Conservation (phyloP, 2,888 invertebrate species). For the Scotopteryx bipunctaria region DNA sequence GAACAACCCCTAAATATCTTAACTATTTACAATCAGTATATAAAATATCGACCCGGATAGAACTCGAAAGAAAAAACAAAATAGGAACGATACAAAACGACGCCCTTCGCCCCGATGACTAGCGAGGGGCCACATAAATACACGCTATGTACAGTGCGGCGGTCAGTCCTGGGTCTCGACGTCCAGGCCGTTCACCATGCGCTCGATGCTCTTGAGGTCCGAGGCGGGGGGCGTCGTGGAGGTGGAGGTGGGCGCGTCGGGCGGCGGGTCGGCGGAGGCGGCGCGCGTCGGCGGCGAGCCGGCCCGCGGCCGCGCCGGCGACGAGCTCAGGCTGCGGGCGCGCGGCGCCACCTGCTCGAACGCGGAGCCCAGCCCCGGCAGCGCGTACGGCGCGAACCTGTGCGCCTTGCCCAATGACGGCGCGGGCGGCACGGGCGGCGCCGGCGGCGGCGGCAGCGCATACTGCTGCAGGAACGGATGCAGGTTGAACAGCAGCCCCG, state of each 20-base stretch:
- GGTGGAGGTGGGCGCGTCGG: constrained; percentile 81
- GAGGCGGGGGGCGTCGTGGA: constrained; percentile 85
- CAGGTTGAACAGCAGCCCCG: constrained; percentile 93
- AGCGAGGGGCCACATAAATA: constrained; percentile 68
- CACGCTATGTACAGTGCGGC: constrained; percentile 74
- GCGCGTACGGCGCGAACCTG: constrained; percentile 94
- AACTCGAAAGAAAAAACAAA: constrained; percentile 80
- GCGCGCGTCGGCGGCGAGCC: constrained; percentile 76
- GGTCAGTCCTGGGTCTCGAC: constrained; percentile 87
- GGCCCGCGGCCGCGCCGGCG: constrained; percentile 75
- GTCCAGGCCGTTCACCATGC: constrained; percentile 98
- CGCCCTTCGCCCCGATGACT: constrained; percentile 52
- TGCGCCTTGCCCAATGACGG: constrained; percentile 86
- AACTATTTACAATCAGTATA: constrained; percentile 80
- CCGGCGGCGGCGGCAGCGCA: constrained; percentile 88
- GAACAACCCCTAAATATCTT: constrained; percentile 67
- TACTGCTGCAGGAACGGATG: constrained; percentile 95
- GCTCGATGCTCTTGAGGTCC: constrained; percentile 97
- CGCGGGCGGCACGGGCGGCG: constrained; percentile 85
- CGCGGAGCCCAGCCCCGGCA: constrained; percentile 91
- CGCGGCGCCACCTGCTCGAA: constrained; percentile 95
- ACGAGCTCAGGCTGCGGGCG: constrained; percentile 85
- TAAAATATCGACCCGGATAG: constrained; percentile 77
- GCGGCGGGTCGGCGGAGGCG: constrained; percentile 78
- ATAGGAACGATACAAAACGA: constrained; percentile 82